Evolutionary conservation across 2,888 invertebrate genomes (phyloP).

Genomic region (Erebia aethiops): DNA sequence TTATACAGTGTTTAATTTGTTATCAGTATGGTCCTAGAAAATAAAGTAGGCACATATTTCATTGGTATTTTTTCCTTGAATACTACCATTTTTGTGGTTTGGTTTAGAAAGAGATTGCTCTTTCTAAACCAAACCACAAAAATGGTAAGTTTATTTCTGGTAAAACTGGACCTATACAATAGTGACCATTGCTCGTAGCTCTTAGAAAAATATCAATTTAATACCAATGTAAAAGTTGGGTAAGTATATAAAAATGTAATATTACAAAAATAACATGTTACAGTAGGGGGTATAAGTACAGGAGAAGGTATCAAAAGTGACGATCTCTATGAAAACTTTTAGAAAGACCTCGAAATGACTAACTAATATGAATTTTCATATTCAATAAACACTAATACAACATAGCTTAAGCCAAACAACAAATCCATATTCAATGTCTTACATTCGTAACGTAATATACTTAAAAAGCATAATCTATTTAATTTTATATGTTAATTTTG

Average conservation of each 20-base stretch:
- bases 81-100: too few relatives aligned
- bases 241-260: neutral
- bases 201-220: neutral
- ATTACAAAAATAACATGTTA: neutral
- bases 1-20: too few relatives aligned
- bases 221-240: neutral
- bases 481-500: slow-evolving; percentile 21
- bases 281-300: neutral
- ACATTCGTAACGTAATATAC: slow-evolving; percentile 60
- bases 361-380: slow-evolving; percentile 22
- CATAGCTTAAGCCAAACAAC: slow-evolving; percentile 41
- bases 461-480: slow-evolving; percentile 47
- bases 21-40: too few relatives aligned
- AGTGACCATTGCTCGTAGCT: neutral
- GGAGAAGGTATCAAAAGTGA: slow-evolving; percentile 15
- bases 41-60: too few relatives aligned
- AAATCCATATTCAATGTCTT: slow-evolving; percentile 56
- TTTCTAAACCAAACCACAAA: too few relatives aligned
- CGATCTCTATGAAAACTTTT: slow-evolving; percentile 7
- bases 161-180: too few relatives aligned
- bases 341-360: slow-evolving; percentile 19
- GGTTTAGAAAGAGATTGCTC: too few relatives aligned
- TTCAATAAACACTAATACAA: slow-evolving; percentile 36
- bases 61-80: too few relatives aligned
- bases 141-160: too few relatives aligned